These are phyloP conservation scores for Hymenopus coronatus DNA, from an alignment of 2,888 invertebrate genomes.

Conservation along the genomic window DNA sequence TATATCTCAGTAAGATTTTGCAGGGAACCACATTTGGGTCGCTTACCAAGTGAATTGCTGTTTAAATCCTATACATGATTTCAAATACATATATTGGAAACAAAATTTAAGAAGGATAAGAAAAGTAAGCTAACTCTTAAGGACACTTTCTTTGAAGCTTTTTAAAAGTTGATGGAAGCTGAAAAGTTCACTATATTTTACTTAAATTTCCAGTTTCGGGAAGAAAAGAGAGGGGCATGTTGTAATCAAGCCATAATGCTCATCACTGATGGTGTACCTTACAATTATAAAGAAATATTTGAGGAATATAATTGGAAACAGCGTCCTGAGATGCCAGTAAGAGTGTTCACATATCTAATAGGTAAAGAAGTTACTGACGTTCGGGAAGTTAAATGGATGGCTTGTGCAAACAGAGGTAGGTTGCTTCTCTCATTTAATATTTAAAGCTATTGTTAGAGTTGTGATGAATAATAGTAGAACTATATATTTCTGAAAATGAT, in stretches of 20 bases:
- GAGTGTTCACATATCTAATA: slow-evolving; percentile 97
- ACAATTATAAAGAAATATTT: slow-evolving; percentile 90
- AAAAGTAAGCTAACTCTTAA: too few species aligned
- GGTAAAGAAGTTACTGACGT: slow-evolving; percentile 86
- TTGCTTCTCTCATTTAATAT: neutral
- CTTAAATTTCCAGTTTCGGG: slow-evolving; percentile 33
- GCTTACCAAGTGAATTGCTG: too few species aligned
- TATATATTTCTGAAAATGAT: too few species aligned
- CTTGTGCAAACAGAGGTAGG: slow-evolving; percentile 86
- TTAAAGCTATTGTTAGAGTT: too few species aligned
- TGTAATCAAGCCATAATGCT: slow-evolving; percentile 97
- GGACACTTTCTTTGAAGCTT: too few species aligned
- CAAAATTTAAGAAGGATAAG: too few species aligned
- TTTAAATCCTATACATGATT: too few species aligned
- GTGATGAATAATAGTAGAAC: too few species aligned
- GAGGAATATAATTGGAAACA: slow-evolving; percentile 82
- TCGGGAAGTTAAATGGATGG: slow-evolving; percentile 88
- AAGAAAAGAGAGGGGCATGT: slow-evolving; percentile 61
- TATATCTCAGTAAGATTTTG: too few species aligned
- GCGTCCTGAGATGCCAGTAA: slow-evolving; percentile 73
- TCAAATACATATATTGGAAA: too few species aligned
- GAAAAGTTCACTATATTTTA: neutral
- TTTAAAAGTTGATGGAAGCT: neutral
- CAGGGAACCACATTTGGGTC: too few species aligned
- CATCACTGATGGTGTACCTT: slow-evolving; percentile 97